phyloP scores from a whole-genome alignment of 92 coral and sea anemone species.

The Siderastrea radians region DNA sequence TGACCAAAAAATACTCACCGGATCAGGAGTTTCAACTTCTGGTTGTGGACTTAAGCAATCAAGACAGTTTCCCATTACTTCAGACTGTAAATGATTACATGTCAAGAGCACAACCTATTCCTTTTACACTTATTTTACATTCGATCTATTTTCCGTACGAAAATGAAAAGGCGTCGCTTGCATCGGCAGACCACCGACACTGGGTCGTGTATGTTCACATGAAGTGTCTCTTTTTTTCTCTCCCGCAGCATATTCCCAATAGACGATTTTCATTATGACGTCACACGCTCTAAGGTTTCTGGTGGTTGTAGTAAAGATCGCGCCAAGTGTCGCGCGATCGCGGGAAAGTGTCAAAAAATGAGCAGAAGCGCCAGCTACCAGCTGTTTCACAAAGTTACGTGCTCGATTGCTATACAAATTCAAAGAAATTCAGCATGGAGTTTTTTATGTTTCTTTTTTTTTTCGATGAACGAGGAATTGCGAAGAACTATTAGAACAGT shows the following conservation, averaged over 20 bases:
- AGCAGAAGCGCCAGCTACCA: too few relatives aligned
- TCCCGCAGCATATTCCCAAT: neutral
- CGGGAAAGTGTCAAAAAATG: too few relatives aligned
- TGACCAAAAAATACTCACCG: slow-evolving; percentile 53
- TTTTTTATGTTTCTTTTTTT: too few relatives aligned
- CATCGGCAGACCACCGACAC: neutral
- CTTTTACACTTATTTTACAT: neutral
- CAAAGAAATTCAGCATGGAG: too few relatives aligned
- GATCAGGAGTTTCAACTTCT: slow-evolving; percentile 76
- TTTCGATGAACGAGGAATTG: too few relatives aligned
- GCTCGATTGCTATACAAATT: too few relatives aligned
- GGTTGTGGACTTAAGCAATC: slow-evolving; percentile 85
- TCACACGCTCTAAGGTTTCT: too few relatives aligned
- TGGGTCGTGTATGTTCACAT: neutral
- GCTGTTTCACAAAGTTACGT: too few relatives aligned
- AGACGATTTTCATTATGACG: too few relatives aligned
- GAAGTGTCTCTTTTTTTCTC: neutral
- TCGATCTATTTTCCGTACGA: neutral
- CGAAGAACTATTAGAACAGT: too few relatives aligned
- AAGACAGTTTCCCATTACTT: slow-evolving; percentile 83
- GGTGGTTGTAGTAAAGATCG: too few relatives aligned
- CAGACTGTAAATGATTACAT: slow-evolving; percentile 9
- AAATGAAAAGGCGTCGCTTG: neutral
- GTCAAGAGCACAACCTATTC: neutral
- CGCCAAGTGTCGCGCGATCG: too few relatives aligned